phyloP scores from a whole-genome alignment of 2,797 vertebrate species.

The Anisognathus igniventris region DNA sequence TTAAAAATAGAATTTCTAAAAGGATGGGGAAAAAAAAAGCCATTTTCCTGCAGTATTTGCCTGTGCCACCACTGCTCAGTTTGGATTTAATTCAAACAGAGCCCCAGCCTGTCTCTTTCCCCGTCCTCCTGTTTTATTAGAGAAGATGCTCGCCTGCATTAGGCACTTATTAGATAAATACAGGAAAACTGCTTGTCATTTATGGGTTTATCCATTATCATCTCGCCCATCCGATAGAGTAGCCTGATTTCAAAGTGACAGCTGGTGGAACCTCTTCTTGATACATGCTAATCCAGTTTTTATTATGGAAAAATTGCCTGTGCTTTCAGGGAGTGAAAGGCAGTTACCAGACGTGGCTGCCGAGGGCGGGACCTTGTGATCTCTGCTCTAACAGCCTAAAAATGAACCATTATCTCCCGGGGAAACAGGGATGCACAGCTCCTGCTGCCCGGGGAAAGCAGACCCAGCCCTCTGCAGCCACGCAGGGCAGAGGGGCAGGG shows the following conservation, averaged over 20 bases:
- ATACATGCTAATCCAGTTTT: slow-evolving; percentile 99
- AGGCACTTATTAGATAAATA: slow-evolving; percentile 76
- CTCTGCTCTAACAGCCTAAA: slow-evolving; percentile 71
- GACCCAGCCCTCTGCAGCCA: not conserved
- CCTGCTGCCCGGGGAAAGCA: not conserved
- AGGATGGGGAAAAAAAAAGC: not conserved
- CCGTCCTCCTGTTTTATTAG: slow-evolving; percentile 65
- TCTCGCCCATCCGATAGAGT: slow-evolving; percentile 81
- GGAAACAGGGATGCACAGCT: not conserved
- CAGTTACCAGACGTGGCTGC: slow-evolving; percentile 81
- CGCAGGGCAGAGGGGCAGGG: too few species aligned
- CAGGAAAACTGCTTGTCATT: slow-evolving; percentile 79
- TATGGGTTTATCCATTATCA: slow-evolving; percentile 88
- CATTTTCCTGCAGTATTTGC: slow-evolving; percentile 26
- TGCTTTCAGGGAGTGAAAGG: slow-evolving; percentile 85
- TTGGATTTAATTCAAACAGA: slow-evolving; percentile 69
- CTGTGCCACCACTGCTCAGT: not conserved
- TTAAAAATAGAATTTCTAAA: not conserved
- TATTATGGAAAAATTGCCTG: slow-evolving; percentile 96
- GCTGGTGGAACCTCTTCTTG: slow-evolving; percentile 92
- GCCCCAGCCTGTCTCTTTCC: not conserved
- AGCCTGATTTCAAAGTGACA: slow-evolving; percentile 94
- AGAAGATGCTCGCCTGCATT: slow-evolving; percentile 59
- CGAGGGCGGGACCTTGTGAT: slow-evolving; percentile 76
- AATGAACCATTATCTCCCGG: slow-evolving; percentile 75